Conservation (phyloP, 2,797 vertebrate genomes). For the Sebastes hubbsi region DNA sequence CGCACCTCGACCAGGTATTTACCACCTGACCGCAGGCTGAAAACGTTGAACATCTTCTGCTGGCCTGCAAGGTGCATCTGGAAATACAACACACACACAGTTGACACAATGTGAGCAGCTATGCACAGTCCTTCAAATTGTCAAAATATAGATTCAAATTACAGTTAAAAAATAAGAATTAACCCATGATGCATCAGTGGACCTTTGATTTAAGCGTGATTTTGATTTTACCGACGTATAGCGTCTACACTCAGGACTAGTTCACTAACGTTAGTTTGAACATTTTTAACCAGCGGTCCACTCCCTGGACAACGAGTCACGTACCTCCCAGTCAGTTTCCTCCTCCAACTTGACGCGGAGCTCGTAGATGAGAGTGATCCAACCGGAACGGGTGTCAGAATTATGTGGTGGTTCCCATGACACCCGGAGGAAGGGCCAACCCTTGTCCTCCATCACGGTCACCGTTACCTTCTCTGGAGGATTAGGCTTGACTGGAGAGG, state of each 20-base stretch:
- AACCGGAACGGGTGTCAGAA: slow-evolving; percentile 90
- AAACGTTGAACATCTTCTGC: slow-evolving; percentile 87
- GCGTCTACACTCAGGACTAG: too few relatives aligned
- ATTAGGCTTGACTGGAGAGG: slow-evolving; percentile 88
- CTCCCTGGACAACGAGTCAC: not conserved
- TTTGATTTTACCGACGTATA: fast-evolving
- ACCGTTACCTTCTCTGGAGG: slow-evolving; percentile 88
- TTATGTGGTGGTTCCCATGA: slow-evolving; percentile 89
- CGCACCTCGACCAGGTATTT: slow-evolving; percentile 89
- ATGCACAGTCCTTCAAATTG: not conserved
- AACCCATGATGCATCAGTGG: too few relatives aligned
- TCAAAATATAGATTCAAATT: not conserved
- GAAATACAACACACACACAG: slow-evolving; percentile 34
- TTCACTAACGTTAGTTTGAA: not conserved
- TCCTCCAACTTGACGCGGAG: slow-evolving; percentile 86
- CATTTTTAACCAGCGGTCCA: not conserved
- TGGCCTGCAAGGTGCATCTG: slow-evolving; percentile 85
- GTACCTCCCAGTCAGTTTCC: slow-evolving; percentile 89
- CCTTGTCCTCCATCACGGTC: slow-evolving; percentile 77
- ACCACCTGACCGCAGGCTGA: slow-evolving; percentile 84
- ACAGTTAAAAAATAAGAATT: not conserved
- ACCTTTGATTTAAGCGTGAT: too few relatives aligned
- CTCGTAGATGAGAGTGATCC: slow-evolving; percentile 94
- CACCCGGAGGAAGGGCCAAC: slow-evolving; percentile 83
- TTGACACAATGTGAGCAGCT: not conserved